Conservation (phyloP, 2,113 vertebrate genomes). For the Bubo scandiacus region DNA sequence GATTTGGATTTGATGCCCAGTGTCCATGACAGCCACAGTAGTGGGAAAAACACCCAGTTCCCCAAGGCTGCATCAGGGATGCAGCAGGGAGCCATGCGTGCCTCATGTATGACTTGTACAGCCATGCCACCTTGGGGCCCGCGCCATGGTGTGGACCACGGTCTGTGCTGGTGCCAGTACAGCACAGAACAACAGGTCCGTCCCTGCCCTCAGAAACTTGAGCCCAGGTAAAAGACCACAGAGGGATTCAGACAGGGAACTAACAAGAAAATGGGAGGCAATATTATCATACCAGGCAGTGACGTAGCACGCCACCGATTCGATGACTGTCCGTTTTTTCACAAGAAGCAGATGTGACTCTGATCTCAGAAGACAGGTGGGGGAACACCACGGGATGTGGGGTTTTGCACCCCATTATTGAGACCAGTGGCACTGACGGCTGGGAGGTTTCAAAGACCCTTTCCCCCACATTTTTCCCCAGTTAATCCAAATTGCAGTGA, state of each 20-base stretch:
- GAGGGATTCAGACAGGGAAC: background rate
- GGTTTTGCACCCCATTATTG: background rate
- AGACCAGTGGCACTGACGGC: background rate
- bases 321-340: background rate
- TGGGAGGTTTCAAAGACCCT: background rate
- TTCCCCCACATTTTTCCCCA: background rate
- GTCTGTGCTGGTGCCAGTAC: background rate
- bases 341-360: background rate
- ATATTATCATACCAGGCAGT: background rate
- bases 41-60: background rate
- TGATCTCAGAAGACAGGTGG: background rate
- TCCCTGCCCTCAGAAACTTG: background rate
- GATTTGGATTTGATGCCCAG: background rate
- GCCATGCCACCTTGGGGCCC: background rate
- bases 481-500: background rate
- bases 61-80: background rate
- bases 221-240: background rate
- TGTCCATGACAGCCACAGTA: background rate
- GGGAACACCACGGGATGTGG: background rate
- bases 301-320: fast-evolving
- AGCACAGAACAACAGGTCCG: background rate
- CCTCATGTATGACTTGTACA: too few relatives aligned
- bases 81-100: background rate
- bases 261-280: background rate
- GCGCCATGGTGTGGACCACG: background rate